Percentiles rank a stretch among this genome's conserved stretches.
These are phyloP conservation scores for Vespertilio murinus DNA, from an alignment of 2,797 vertebrate genomes.

Conservation along the genomic window DNA sequence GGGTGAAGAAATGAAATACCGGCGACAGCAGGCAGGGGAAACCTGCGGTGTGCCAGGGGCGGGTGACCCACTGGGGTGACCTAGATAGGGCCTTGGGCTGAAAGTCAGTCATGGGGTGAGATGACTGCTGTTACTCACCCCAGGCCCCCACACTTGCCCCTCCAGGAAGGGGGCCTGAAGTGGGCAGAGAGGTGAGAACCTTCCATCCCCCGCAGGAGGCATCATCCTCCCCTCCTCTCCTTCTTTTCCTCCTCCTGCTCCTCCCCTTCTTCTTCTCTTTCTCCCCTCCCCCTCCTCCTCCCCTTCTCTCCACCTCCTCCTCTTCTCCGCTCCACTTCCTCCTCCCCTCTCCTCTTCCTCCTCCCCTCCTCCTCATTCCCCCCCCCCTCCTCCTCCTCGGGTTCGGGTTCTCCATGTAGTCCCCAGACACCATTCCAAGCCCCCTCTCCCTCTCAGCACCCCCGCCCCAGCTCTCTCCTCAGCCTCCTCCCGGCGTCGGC, in stretches of 20 bases:
- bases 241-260: neutral
- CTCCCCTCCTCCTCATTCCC: too few relatives aligned
- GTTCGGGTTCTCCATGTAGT: neutral
- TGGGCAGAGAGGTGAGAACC: neutral
- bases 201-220: neutral
- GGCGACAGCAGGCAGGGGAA: constrained; percentile 20
- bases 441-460: neutral
- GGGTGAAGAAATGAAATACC: neutral
- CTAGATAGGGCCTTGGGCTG: constrained; percentile 48
- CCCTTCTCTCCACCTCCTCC: too few relatives aligned
- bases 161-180: neutral
- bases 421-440: neutral
- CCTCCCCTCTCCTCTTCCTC: too few relatives aligned
- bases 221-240: neutral
- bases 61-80: constrained; percentile 54
- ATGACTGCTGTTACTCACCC: neutral
- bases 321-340: too few relatives aligned
- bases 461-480: neutral
- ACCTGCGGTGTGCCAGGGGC: neutral
- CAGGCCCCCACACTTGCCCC: neutral
- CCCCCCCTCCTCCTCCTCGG: too few relatives aligned
- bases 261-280: neutral
- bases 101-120: constrained; percentile 20
- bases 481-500: neutral
- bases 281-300: neutral